Percentiles rank a stretch among this genome's conserved stretches.
Conservation (phyloP, 2,888 invertebrate genomes). For the Chymomyza procnemis region DNA sequence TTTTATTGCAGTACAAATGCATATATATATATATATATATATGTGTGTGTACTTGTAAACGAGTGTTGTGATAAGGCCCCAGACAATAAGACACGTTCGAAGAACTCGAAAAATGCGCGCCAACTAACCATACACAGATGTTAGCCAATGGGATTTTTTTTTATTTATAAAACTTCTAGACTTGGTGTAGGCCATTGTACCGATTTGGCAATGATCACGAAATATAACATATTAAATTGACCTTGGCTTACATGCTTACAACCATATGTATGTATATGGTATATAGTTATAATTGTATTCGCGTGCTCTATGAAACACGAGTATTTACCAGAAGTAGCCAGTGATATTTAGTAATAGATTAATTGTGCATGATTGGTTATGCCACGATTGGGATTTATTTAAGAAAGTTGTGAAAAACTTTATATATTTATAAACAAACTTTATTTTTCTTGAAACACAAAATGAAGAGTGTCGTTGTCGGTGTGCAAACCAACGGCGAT, state of each 20-base stretch:
- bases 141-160: neutral
- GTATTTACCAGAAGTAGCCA: constrained; percentile 2
- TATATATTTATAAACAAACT: too few species aligned
- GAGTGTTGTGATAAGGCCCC: constrained; percentile 33
- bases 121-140: neutral
- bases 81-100: constrained; percentile 42
- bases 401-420: too few species aligned
- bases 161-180: neutral
- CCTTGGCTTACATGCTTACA: constrained; percentile 31
- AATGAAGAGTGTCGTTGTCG: too few species aligned
- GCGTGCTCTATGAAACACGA: neutral
- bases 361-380: neutral
- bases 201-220: constrained; percentile 20
- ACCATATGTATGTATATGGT: neutral
- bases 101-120: neutral
- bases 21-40: too few species aligned
- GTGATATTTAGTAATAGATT: neutral
- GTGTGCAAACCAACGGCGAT: too few species aligned
- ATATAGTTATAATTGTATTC: neutral
- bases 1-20: constrained; percentile 15
- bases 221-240: constrained; percentile 2
- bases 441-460: too few species aligned
- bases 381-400: neutral
- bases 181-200: constrained; percentile 28
- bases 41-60: constrained; percentile 13